Percentiles rank a stretch among this genome's conserved stretches.
phyloP scores from a whole-genome alignment of 2,797 vertebrate genomes.

The Xiphophorus birchmanni region DNA sequence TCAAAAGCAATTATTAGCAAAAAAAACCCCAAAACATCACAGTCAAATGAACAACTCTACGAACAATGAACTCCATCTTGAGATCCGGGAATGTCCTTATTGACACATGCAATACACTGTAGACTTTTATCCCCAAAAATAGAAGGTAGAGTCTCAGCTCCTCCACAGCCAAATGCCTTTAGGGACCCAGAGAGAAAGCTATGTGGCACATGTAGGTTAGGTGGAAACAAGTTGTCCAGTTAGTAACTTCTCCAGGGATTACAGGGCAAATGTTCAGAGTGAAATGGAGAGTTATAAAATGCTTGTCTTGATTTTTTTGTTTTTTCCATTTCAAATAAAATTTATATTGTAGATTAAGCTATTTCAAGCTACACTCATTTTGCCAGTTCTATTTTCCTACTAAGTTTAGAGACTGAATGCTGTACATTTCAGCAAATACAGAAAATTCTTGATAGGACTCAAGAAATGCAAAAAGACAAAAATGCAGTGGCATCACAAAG shows the following conservation, averaged over 20 bases:
- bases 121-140: constrained; percentile 35
- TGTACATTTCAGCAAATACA: background rate
- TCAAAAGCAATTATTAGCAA: constrained; percentile 31
- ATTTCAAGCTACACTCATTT: background rate
- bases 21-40: constrained; percentile 21
- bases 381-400: background rate
- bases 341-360: constrained; percentile 7
- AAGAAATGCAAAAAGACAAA: background rate
- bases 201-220: constrained; percentile 15
- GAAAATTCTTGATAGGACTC: background rate
- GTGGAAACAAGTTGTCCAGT: constrained; percentile 32
- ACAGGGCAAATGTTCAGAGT: constrained; percentile 9
- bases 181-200: constrained; percentile 12
- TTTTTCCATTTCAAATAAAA: background rate
- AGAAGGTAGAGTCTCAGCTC: constrained; percentile 30
- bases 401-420: background rate
- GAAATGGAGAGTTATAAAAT: constrained; percentile 8
- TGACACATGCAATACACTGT: constrained; percentile 69
- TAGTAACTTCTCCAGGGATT: constrained; percentile 28
- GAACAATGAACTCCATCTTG: constrained; percentile 56
- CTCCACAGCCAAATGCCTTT: constrained; percentile 21
- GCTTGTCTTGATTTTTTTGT: background rate
- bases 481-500: background rate
- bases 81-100: constrained; percentile 38
- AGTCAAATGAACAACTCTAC: constrained; percentile 31